phyloP scores from a whole-genome alignment of 2,797 vertebrate genomes.

The Dermochelys coriacea region DNA sequence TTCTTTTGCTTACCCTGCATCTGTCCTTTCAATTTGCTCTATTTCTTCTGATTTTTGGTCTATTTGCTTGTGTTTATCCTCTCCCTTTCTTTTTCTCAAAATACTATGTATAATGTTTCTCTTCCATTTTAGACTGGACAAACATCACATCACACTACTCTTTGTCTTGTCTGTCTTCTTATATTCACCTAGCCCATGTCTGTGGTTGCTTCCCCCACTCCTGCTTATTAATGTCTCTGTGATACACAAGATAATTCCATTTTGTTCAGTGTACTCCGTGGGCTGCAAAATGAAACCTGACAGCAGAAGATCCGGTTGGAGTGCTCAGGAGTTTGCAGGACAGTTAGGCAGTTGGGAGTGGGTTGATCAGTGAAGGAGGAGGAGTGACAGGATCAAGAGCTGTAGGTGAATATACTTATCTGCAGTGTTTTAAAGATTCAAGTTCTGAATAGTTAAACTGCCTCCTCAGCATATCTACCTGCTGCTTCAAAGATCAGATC shows the following conservation, averaged over 20 bases:
- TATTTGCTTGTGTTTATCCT: not conserved
- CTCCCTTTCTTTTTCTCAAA: not conserved
- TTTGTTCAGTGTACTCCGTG: not conserved
- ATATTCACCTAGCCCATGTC: not conserved
- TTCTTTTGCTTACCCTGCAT: not conserved
- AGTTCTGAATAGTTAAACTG: constrained; percentile 70
- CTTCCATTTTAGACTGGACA: not conserved
- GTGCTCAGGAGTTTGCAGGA: constrained; percentile 9
- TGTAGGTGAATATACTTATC: constrained; percentile 10
- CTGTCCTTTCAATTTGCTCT: not conserved
- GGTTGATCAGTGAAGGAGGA: constrained; percentile 2
- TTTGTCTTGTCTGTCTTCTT: not conserved
- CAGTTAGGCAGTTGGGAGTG: constrained; percentile 14
- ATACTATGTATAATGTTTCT: not conserved
- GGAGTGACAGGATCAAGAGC: not conserved
- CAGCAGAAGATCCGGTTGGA: not conserved
- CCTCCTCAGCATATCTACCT: constrained; percentile 21
- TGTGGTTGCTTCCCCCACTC: not conserved
- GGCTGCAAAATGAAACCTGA: not conserved
- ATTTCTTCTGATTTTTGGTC: not conserved
- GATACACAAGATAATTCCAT: constrained; percentile 4
- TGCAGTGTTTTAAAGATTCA: not conserved
- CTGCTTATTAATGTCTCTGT: not conserved
- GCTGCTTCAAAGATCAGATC: constrained; percentile 3
- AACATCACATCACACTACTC: not conserved